phyloP scores from a whole-genome alignment of 2,888 invertebrate genomes.

The Lamproptera curius region DNA sequence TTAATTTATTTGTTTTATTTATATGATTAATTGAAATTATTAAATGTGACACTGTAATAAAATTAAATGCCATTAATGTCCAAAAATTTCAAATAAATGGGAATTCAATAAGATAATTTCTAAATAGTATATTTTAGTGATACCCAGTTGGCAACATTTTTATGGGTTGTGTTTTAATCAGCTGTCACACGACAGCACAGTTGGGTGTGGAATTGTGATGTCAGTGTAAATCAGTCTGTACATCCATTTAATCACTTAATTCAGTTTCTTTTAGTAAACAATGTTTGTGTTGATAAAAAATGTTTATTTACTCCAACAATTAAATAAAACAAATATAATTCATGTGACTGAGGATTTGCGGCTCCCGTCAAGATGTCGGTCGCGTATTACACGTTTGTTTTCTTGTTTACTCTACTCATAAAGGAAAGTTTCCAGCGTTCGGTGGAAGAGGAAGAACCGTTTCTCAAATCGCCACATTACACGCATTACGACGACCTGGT shows the following conservation, averaged over 20 bases:
- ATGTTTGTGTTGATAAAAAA: slow-evolving; percentile 40
- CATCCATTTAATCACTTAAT: slow-evolving; percentile 8
- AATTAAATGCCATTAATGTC: too few relatives aligned
- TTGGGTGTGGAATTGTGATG: slow-evolving; percentile 5
- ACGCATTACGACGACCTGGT: slow-evolving; percentile 84
- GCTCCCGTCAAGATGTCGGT: slow-evolving; percentile 21
- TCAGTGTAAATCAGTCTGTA: too few relatives aligned
- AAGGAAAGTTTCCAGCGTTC: slow-evolving; percentile 51
- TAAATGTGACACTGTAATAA: too few relatives aligned
- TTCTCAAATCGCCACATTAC: slow-evolving; percentile 80
- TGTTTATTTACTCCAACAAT: slow-evolving; percentile 34
- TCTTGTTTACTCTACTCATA: slow-evolving; percentile 54
- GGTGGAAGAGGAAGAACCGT: slow-evolving; percentile 69
- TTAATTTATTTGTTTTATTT: too few relatives aligned
- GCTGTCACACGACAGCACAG: slow-evolving; percentile 6
- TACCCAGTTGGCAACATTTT: slow-evolving; percentile 1
- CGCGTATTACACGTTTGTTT: slow-evolving; percentile 32
- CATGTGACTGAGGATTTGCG: slow-evolving; percentile 1
- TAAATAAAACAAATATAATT: slow-evolving; percentile 27
- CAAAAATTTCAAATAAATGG: too few relatives aligned
- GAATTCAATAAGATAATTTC: too few relatives aligned
- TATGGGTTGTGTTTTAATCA: background rate
- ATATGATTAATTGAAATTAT: too few relatives aligned
- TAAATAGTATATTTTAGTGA: too few relatives aligned
- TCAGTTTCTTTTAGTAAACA: slow-evolving; percentile 23